Conservation (phyloP, 2,888 invertebrate species). For the Lapara coniferarum region DNA sequence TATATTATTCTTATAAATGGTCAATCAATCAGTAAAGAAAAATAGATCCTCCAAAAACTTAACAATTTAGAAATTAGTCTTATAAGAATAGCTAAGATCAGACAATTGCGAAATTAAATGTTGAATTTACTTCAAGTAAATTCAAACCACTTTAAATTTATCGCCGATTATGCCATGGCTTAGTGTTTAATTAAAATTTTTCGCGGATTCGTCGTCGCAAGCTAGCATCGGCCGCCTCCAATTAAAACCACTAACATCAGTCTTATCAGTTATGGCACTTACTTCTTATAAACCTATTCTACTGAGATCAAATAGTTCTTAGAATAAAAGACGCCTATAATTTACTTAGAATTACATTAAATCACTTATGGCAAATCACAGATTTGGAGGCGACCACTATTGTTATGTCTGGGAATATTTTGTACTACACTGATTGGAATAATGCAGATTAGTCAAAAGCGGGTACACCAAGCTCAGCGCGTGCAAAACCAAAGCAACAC, state of each 20-base stretch:
- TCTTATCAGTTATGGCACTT: slow-evolving; percentile 53
- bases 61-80: slow-evolving; percentile 43
- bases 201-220: slow-evolving; percentile 14
- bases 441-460: slow-evolving; percentile 30
- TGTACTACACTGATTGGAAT: background rate
- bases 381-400: background rate
- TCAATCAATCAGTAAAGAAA: slow-evolving; percentile 50
- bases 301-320: slow-evolving; percentile 52
- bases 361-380: slow-evolving; percentile 32
- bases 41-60: slow-evolving; percentile 51
- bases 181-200: background rate
- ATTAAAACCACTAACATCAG: slow-evolving; percentile 55
- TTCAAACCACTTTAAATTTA: background rate
- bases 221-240: slow-evolving; percentile 39
- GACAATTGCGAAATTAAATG: slow-evolving; percentile 37
- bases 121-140: slow-evolving; percentile 37
- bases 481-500: slow-evolving; percentile 32
- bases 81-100: slow-evolving; percentile 34
- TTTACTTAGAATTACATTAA: slow-evolving; percentile 50
- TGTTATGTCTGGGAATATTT: background rate
- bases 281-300: slow-evolving; percentile 42
- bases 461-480: slow-evolving; percentile 33
- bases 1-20: slow-evolving; percentile 42
- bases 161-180: background rate
- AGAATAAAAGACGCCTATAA: slow-evolving; percentile 45